Evolutionary conservation across 2,888 invertebrate species (phyloP).

Genomic region (Mythimna albipuncta): DNA sequence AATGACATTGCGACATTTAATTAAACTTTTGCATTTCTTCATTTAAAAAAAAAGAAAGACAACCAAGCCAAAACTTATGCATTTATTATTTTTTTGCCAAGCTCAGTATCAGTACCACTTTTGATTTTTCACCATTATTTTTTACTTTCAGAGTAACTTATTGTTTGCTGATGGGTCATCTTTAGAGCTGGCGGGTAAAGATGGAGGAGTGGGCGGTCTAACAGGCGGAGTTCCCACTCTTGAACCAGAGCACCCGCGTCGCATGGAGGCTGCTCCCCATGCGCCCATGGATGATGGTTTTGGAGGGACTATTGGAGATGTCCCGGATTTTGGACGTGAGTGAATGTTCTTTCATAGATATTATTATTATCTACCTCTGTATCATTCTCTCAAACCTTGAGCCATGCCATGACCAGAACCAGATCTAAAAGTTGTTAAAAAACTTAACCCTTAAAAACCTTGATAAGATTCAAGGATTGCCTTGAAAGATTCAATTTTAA

Average conservation of each 20-base stretch:
- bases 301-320: conserved; percentile 95
- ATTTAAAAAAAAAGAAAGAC: no score
- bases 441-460: no score
- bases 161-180: conserved; percentile 94
- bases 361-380: neutral
- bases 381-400: neutral
- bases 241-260: conserved; percentile 83
- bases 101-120: neutral
- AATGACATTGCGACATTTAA: neutral
- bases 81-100: no score
- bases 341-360: conserved; percentile 36
- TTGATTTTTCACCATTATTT: neutral
- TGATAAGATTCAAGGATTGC: no score
- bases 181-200: conserved; percentile 88
- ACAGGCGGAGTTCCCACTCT: conserved; percentile 89
- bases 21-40: neutral
- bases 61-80: no score
- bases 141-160: conserved; percentile 91
- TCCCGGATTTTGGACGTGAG: conserved; percentile 96
- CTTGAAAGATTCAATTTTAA: no score
- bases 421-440: neutral
- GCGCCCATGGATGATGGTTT: conserved; percentile 96
- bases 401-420: no score
- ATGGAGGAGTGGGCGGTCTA: conserved; percentile 78
- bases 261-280: conserved; percentile 94